These are phyloP conservation scores for Scaptodrosophila latifasciaeformis DNA, from an alignment of 2,888 invertebrate genomes.

Conservation along the genomic window DNA sequence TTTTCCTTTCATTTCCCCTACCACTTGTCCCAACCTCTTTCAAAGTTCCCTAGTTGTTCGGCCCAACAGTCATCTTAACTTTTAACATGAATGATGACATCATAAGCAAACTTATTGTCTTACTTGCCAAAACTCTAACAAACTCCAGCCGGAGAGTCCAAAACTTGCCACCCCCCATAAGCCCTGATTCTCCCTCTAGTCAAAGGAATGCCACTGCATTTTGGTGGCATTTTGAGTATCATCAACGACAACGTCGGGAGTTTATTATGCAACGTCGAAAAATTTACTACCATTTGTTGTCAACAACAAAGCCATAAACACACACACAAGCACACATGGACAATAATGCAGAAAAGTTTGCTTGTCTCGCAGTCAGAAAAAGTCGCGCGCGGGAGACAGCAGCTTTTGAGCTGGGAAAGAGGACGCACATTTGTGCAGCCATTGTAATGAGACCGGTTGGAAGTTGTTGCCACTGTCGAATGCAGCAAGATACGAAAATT, in stretches of 20 bases:
- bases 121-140: constrained; percentile 37
- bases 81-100: constrained; percentile 64
- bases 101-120: constrained; percentile 61
- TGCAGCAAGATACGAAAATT: constrained; percentile 57
- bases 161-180: no score
- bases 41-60: no score
- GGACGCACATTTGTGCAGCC: constrained; percentile 54
- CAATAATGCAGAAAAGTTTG: constrained; percentile 35
- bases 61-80: constrained; percentile 38
- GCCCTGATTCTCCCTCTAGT: no score
- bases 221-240: constrained; percentile 25
- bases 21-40: no score
- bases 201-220: background rate
- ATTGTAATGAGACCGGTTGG: constrained; percentile 54
- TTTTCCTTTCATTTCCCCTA: no score
- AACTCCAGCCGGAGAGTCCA: no score
- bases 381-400: no score
- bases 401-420: background rate
- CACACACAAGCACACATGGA: constrained; percentile 2
- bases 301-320: constrained; percentile 44
- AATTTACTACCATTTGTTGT: constrained; percentile 66
- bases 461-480: constrained; percentile 29
- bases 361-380: no score
- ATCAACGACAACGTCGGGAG: constrained; percentile 45
- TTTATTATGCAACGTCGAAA: constrained; percentile 62